Percentiles rank a stretch among this genome's conserved stretches.
Conservation (phyloP, 2,113 vertebrate genomes). For the Sinocyclocheilus rhinocerous region DNA sequence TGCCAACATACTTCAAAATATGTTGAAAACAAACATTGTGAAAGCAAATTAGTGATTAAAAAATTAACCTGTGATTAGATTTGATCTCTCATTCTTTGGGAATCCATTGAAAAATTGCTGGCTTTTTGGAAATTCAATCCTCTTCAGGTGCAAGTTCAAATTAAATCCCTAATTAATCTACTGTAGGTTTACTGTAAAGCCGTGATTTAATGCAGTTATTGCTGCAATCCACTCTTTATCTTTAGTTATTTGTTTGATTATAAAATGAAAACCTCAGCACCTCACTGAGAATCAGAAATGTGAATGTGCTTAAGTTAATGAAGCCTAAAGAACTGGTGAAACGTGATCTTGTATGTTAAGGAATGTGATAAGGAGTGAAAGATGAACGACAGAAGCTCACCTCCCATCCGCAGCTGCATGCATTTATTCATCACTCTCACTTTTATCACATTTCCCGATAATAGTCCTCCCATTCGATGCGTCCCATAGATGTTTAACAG, state of each 20-base stretch:
- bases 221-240: background rate
- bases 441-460: background rate
- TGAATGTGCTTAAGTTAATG: background rate
- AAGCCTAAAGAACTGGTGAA: background rate
- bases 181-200: background rate
- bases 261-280: background rate
- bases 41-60: no score
- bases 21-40: no score
- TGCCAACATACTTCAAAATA: no score
- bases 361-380: slow-evolving; percentile 1
- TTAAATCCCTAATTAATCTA: background rate
- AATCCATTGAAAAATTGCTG: background rate
- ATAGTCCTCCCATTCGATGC: background rate
- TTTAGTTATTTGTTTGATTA: background rate
- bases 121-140: background rate
- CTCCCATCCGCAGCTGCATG: background rate
- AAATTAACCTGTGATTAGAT: no score
- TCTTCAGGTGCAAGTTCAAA: background rate
- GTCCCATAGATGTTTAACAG: background rate
- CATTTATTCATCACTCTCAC: background rate
- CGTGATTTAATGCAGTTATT: background rate
- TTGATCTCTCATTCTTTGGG: no score
- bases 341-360: background rate
- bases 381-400: background rate
- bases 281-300: background rate